Evolutionary conservation across 2,888 invertebrate genomes (phyloP), one percentile per base, ranked within the genome.

Genomic region (Eupeodes luniger): DNA sequence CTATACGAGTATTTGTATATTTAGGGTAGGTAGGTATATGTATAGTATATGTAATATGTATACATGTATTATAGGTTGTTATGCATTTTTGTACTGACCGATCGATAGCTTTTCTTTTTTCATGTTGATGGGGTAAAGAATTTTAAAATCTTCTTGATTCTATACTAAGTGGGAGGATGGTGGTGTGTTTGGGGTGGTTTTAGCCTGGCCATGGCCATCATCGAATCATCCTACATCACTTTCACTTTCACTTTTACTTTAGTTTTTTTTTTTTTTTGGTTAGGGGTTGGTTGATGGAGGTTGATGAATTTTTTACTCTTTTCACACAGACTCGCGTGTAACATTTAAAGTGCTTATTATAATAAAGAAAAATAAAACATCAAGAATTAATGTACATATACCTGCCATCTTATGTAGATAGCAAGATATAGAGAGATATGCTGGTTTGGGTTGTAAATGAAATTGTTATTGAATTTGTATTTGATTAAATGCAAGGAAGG

Each of bases 71-170:
- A 66, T 27, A 27, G 80, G 84, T 77, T 84, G 84, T 77, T 85
- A 81, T 85, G 81, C 88, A 88, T 81, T 88, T 88, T 84, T 81
- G 36, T 85, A 77, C 85, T 88, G 88, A 81, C 88, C 88, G 88
- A 88, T 88, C 88, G 88, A 88, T 88, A 88, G 88, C 47, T 85
- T 72, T 72, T 61, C 74, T 40, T 40, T 40, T 40, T 40, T 5
- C 9, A 5, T 40, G 40, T 0, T 40, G 40, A 57, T 81, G 59
- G 76, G 64, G 81, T 16, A 59, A 27, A 19, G 70, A 77, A 55
- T 49, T 55, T 75, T 53, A 34, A 59, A 61, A 59, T 69, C 14
- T 80, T 40, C n/a, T 5, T 69, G 61, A 76, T 40, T 3, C 53
- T 80, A 47, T 59, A 74, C 9, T 61, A 27, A 12, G n/a, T 34